phyloP scores from a whole-genome alignment of 2,888 invertebrate species.

The Dynastes tityus region DNA sequence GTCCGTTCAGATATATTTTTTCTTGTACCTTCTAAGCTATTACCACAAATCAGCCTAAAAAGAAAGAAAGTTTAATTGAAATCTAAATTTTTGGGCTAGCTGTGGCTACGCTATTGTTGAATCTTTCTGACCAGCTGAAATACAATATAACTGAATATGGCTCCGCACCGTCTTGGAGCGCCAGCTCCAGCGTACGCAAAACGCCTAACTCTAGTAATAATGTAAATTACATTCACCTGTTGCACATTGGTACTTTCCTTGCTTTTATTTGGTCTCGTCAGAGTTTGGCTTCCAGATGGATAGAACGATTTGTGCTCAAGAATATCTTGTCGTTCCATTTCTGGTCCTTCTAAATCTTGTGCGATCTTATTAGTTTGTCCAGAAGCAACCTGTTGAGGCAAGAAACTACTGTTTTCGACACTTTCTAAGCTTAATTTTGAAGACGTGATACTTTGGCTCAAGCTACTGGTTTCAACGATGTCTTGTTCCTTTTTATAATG shows the following conservation, averaged over 20 bases:
- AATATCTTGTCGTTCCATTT: constrained; percentile 39
- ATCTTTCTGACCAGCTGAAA: too few relatives aligned
- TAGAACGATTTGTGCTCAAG: constrained; percentile 68
- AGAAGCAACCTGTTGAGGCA: constrained; percentile 16
- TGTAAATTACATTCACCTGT: constrained; percentile 1
- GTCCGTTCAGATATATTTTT: too few relatives aligned
- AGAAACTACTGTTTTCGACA: constrained; percentile 23
- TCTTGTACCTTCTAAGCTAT: too few relatives aligned
- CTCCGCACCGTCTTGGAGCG: too few relatives aligned
- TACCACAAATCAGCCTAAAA: too few relatives aligned
- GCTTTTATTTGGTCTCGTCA: constrained; percentile 62
- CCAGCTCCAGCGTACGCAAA: too few relatives aligned
- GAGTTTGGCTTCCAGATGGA: constrained; percentile 70
- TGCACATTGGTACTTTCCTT: constrained; percentile 51
- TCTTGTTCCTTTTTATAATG: constrained; percentile 36
- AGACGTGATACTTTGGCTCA: constrained; percentile 27
- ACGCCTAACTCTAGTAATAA: not conserved
- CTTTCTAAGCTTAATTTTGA: constrained; percentile 40
- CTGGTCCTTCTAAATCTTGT: constrained; percentile 45
- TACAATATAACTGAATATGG: too few relatives aligned
- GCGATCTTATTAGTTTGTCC: constrained; percentile 40
- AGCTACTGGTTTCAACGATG: constrained; percentile 17
- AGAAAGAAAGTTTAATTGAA: too few relatives aligned
- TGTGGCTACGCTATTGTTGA: too few relatives aligned
- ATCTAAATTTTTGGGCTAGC: too few relatives aligned